phyloP scores from a whole-genome alignment of 2,797 vertebrate species.

The Spinus pinus region DNA sequence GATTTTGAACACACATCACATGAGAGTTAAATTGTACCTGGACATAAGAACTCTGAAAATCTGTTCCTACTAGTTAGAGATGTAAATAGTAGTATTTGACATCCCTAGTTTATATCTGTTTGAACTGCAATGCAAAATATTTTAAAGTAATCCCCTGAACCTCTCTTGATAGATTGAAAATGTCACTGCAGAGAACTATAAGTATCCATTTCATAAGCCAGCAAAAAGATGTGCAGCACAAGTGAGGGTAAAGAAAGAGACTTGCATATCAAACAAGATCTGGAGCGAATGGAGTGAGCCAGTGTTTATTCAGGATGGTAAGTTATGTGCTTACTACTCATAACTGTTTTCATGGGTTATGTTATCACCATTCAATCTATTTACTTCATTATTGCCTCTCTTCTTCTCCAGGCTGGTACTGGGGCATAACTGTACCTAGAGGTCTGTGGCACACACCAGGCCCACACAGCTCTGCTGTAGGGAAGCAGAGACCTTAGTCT shows the following conservation, averaged over 20 bases:
- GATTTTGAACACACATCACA: not conserved
- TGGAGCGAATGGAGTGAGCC: slow-evolving; percentile 75
- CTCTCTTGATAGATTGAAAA: slow-evolving; percentile 15
- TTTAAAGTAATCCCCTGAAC: not conserved
- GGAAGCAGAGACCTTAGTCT: not conserved
- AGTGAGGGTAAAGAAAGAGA: slow-evolving; percentile 58
- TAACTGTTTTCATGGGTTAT: not conserved
- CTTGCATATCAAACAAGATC: slow-evolving; percentile 34
- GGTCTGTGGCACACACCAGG: not conserved
- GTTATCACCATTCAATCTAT: not conserved
- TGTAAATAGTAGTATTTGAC: not conserved
- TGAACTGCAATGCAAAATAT: not conserved
- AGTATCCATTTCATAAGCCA: slow-evolving; percentile 4
- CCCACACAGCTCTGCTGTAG: not conserved
- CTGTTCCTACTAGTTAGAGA: not conserved
- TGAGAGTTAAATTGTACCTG: not conserved
- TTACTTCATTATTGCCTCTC: not conserved
- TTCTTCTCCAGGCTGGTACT: not conserved
- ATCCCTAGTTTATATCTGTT: not conserved
- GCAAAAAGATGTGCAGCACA: slow-evolving; percentile 16
- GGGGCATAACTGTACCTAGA: not conserved
- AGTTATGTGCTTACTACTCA: not conserved
- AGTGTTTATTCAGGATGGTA: slow-evolving; percentile 31
- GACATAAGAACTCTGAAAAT: not conserved
- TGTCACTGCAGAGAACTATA: slow-evolving; percentile 25